Evolutionary conservation across 2,888 invertebrate genomes (phyloP).

Genomic region (Clanis bilineata): DNA sequence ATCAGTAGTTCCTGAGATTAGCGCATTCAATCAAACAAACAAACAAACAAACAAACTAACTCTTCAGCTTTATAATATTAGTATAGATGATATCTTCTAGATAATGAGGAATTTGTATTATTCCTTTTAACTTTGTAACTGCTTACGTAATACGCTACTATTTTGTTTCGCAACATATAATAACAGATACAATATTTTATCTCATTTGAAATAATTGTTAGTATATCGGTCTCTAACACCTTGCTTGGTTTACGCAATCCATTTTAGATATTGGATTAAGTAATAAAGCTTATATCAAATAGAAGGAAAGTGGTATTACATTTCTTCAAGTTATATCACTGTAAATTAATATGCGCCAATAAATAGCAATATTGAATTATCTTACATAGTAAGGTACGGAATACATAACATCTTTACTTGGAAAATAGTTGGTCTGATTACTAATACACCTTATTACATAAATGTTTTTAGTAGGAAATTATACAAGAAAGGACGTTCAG

Average conservation of each 20-base stretch:
- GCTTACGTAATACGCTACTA: background rate
- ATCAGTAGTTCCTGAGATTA: too few species aligned
- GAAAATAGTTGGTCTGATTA: background rate
- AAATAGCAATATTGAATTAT: background rate
- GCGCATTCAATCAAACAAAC: too few species aligned
- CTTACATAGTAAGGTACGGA: background rate
- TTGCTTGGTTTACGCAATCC: background rate
- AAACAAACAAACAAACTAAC: too few species aligned
- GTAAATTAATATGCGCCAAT: background rate
- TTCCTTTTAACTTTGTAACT: background rate
- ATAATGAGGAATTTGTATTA: background rate
- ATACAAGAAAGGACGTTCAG: too few species aligned
- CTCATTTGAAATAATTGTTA: background rate
- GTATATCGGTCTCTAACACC: background rate
- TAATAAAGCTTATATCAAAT: slow-evolving; percentile 1
- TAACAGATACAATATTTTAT: background rate
- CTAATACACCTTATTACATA: background rate
- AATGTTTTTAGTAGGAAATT: background rate
- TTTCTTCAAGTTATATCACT: background rate
- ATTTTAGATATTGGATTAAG: background rate
- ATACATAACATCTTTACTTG: background rate
- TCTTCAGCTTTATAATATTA: too few species aligned
- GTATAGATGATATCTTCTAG: too few species aligned
- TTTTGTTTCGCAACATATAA: background rate
- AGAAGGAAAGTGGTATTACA: background rate